Conservation (phyloP, 2,888 invertebrate genomes). For the Amphipyra tragopoginis region DNA sequence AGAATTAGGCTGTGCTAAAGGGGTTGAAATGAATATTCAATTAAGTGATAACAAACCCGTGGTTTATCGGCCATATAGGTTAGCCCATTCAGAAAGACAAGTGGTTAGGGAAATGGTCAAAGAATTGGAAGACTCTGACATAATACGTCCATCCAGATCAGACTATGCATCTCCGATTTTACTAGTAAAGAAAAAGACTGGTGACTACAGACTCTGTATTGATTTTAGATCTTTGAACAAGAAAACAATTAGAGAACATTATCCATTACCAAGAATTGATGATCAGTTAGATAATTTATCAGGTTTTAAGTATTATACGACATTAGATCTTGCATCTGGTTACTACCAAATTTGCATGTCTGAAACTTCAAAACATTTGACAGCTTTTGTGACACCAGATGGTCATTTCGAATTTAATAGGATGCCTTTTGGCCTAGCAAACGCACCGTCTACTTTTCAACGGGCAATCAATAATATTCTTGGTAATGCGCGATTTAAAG, state of each 20-base stretch:
- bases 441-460: neutral
- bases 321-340: constrained; percentile 13
- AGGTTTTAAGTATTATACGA: constrained; percentile 10
- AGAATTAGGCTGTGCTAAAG: constrained; percentile 11
- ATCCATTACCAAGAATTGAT: constrained; percentile 7
- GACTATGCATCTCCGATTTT: no score
- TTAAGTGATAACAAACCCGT: constrained; percentile 11
- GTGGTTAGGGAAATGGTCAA: constrained; percentile 13
- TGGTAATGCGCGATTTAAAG: constrained; percentile 9
- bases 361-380: no score
- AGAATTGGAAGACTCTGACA: constrained; percentile 1
- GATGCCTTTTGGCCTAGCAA: neutral
- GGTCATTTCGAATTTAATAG: neutral
- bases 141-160: constrained; percentile 5
- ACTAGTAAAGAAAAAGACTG: constrained; percentile 5
- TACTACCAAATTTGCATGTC: no score
- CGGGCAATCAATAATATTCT: no score
- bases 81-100: constrained; percentile 12
- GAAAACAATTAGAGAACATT: constrained; percentile 12
- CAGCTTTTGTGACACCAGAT: no score
- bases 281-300: constrained; percentile 11
- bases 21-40: constrained; percentile 17
- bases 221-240: constrained; percentile 8
- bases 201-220: constrained; percentile 3
- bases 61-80: constrained; percentile 17